Evolutionary conservation across 2,113 vertebrate genomes (phyloP), one percentile per base, ranked within the genome.

Genomic region (Podilymbus podiceps): DNA sequence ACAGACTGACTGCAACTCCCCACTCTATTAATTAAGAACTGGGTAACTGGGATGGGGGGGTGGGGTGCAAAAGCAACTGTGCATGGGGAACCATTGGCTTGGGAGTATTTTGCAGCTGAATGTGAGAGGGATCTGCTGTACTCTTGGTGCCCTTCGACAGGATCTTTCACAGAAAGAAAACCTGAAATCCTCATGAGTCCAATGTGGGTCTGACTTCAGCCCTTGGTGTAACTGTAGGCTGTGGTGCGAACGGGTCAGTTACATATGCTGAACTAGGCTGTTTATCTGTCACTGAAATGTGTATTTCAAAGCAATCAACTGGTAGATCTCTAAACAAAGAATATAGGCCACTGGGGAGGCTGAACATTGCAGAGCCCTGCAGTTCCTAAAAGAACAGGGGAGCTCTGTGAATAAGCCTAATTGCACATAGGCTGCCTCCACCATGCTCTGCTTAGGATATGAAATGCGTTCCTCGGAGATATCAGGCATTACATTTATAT

Each of bases 41-140:
- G 10, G 15, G 24, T 50, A 89, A 58, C 24, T 0, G 0, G 25
- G 20, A n/a, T n/a, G n/a, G n/a, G n/a, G n/a, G n/a, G n/a, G n/a
- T n/a, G n/a, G 8, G 42, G 24, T 16, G 21, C 22, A 83, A 80
- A 72, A 67, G 8, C 15, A 72, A 3, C 16, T 0, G 0, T 24
- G 31, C 2, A 1, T 12, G 11, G 16, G 28, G 23, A 89, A 40
- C n/a, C 73, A 17, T 27, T 68, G 47, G n/a, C 40, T 15, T 10
- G 27, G 11, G 28, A 40, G 18, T 24, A 23, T 55, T 75, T 66
- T 72, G 18, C 46, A 80, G 47, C 42, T 1, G 13, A 74, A 67
- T 12, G 33, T 50, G 30, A 66, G 35, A 60, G 7, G 18, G 33
- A 46, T 25, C 24, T 64, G 46, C 53, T 66, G 12, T 35, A 33